Evolutionary conservation across 2,797 vertebrate genomes (phyloP).

Genomic region (Limosa lapponica): DNA sequence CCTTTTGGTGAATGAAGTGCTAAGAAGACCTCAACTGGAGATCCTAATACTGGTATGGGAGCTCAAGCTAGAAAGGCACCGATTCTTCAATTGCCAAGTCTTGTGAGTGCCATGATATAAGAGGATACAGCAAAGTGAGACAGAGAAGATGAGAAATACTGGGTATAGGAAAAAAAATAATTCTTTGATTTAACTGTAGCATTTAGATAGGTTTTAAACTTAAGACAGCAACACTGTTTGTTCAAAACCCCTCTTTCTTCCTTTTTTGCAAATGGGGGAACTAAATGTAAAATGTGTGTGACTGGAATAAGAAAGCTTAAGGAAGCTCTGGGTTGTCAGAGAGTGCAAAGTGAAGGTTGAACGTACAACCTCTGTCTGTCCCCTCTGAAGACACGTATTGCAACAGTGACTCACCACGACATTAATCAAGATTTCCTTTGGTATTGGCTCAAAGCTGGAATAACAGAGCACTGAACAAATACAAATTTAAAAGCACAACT

Average conservation of each 20-base stretch:
- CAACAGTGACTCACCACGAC: not conserved
- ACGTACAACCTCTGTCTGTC: not conserved
- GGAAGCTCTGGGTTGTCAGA: not conserved
- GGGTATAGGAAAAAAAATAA: not conserved
- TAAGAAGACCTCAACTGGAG: not conserved
- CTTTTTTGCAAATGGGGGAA: not conserved
- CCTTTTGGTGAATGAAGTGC: slow-evolving; percentile 39
- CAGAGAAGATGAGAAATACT: not conserved
- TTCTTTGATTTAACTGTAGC: not conserved
- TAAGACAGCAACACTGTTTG: not conserved
- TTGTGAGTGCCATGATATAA: not conserved
- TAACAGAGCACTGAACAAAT: not conserved
- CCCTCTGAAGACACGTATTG: not conserved
- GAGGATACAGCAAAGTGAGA: not conserved
- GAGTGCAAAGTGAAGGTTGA: not conserved
- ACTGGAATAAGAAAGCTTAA: not conserved
- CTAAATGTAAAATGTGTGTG: not conserved
- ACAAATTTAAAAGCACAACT: not conserved
- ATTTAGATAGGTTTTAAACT: not conserved
- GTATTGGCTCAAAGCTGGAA: not conserved
- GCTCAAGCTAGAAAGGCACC: not conserved
- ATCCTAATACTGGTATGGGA: not conserved
- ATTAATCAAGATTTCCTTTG: not conserved
- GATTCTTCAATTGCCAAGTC: not conserved
- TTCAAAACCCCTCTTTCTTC: not conserved